Percentiles rank a stretch among this genome's conserved stretches.
Conservation (phyloP, 2,113 vertebrate genomes). For the Calidris pugnax region DNA sequence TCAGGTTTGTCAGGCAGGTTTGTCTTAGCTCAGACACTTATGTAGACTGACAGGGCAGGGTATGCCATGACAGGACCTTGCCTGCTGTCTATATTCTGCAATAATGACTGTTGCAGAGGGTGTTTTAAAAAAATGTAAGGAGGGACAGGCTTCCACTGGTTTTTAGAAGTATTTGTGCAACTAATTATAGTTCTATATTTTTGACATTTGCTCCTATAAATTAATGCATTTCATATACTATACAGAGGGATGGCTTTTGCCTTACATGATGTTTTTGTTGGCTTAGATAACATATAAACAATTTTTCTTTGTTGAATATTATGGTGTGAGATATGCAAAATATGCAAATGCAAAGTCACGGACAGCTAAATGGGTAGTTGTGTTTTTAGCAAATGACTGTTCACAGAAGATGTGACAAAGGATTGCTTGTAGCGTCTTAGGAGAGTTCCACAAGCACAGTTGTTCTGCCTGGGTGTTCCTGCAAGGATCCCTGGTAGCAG, state of each 20-base stretch:
- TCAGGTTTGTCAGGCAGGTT: no score
- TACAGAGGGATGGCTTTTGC: not conserved
- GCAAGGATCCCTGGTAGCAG: not conserved
- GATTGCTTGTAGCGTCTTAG: not conserved
- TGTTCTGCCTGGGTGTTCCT: not conserved
- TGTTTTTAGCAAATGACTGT: not conserved
- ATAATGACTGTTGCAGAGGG: not conserved
- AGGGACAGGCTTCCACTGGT: not conserved
- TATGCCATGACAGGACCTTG: not conserved
- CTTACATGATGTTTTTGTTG: not conserved
- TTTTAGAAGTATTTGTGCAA: not conserved
- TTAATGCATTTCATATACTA: not conserved
- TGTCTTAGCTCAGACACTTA: not conserved
- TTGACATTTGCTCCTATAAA: not conserved
- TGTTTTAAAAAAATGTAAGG: not conserved
- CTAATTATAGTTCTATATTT: not conserved
- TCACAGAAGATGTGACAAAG: not conserved
- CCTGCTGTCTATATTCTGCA: not conserved
- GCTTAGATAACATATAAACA: not conserved
- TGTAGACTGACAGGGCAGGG: not conserved
- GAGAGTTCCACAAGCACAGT: not conserved
- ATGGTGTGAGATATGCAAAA: not conserved
- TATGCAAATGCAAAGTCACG: not conserved
- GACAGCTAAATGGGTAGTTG: not conserved
- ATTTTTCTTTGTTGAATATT: not conserved